Evolutionary conservation across 1,140 invertebrate genomes (phyloP), one percentile per base, ranked within the genome.

Genomic region (Paraescarpia echinospica): DNA sequence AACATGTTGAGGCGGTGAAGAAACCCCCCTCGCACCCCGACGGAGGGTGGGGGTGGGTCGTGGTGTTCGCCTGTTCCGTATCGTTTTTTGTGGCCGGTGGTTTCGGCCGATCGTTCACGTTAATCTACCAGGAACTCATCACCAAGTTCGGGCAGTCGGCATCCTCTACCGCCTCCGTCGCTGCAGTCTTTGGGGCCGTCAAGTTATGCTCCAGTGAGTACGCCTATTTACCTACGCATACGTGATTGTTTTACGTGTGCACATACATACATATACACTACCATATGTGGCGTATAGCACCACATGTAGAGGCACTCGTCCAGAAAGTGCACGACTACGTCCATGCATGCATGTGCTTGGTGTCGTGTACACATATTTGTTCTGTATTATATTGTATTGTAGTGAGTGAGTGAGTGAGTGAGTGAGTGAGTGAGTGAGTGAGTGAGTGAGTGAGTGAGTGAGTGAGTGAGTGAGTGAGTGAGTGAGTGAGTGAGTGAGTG

Each of bases 21-120:
- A 34, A 34, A 90, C 35, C 89, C 14, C 35, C 35, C 22, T 97
- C 97, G 59, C 97, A 98, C 14, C 98, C 98, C 0, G 98, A 98
- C 94, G 98, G 98, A 35, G 98, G 98, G 41, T 98, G 93, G 97
- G 98, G 95, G 96, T 99, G 92, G 98, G 97, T 95, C 97, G 97
- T 95, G 0, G 98, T 99, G 0, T 95, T 98, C 9, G 97, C 98
- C 1, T 97, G 98, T 0, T 99, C 99, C 95, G 97, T 98, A 96
- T 97, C 98, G 77, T 98, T 98, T 95, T 96, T 99, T 33, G 98
- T 99, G 94, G 98, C 98, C 35, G 99, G 99, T 96, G 98, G 98
- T 41, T 94, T 96, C 91, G 94, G 95, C 33, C 96, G 96, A 93
- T 96, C 96, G n/a, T 96, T 96, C 94, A 96, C 96, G 34, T 94